Conservation (phyloP, 2,797 vertebrate genomes). For the Sebastes aleutianus region DNA sequence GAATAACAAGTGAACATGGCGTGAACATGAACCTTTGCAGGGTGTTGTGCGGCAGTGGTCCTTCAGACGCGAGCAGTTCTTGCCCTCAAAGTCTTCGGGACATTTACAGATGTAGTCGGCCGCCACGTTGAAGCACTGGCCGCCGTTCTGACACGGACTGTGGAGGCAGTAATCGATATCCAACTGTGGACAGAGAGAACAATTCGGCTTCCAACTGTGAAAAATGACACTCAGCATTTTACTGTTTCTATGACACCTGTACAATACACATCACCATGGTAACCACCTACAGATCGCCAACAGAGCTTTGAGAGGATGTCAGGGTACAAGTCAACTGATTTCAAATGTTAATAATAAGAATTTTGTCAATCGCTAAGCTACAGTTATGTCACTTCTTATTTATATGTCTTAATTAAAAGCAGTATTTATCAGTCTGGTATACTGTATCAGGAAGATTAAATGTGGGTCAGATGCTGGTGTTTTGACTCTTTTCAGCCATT, state of each 20-base stretch:
- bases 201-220: not conserved
- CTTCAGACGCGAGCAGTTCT: conserved; percentile 92
- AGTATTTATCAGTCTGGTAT: no score
- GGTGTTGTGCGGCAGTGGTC: conserved; percentile 92
- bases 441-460: not conserved
- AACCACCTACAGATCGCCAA: not conserved
- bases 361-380: no score
- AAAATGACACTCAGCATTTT: conserved; percentile 17
- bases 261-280: not conserved
- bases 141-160: conserved; percentile 89
- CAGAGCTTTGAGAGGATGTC: not conserved
- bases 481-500: not conserved
- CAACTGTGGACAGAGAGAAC: conserved; percentile 74
- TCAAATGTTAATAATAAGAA: not conserved
- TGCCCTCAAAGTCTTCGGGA: conserved; percentile 92
- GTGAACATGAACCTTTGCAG: conserved; percentile 85
- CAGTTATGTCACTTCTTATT: not conserved
- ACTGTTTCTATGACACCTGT: not conserved
- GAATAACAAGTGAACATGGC: not conserved
- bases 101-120: conserved; percentile 91
- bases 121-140: conserved; percentile 89
- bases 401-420: no score
- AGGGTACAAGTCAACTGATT: not conserved
- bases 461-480: not conserved
- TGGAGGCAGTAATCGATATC: conserved; percentile 91